These are phyloP conservation scores for Pandion haliaetus DNA, from an alignment of 2,113 vertebrate species.

Conservation along the genomic window DNA sequence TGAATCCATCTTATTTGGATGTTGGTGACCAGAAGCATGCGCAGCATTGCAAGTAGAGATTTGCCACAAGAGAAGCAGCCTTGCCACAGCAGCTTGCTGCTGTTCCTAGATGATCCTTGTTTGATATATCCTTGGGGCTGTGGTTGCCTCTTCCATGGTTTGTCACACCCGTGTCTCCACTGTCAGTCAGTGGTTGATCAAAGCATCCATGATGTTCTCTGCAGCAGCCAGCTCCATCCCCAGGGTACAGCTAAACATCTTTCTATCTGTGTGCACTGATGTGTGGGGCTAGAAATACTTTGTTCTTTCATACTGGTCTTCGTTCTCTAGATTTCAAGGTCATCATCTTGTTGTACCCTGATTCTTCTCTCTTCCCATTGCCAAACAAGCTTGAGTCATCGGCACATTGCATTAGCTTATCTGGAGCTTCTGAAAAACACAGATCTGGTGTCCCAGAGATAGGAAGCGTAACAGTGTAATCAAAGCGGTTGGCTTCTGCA, in stretches of 20 bases:
- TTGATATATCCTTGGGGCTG: neutral
- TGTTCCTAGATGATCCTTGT: neutral
- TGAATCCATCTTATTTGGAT: neutral
- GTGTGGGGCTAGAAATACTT: neutral
- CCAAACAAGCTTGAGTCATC: neutral
- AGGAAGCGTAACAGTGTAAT: neutral
- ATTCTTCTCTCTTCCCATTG: neutral
- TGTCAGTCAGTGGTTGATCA: neutral
- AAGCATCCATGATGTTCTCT: neutral
- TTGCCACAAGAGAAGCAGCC: rapidly evolving
- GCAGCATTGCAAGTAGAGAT: neutral
- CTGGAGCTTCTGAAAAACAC: neutral
- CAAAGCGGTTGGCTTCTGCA: neutral
- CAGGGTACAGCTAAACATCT: neutral
- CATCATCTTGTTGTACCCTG: neutral
- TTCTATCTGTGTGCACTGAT: neutral
- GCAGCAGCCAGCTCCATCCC: neutral
- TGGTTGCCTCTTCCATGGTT: neutral
- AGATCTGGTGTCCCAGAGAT: neutral
- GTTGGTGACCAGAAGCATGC: neutral
- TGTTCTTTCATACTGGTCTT: neutral
- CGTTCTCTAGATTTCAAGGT: neutral
- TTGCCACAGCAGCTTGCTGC: neutral
- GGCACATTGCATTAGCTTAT: neutral
- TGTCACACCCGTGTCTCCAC: neutral